Conservation (phyloP, 2,888 invertebrate genomes). For the Trilocha varians region DNA sequence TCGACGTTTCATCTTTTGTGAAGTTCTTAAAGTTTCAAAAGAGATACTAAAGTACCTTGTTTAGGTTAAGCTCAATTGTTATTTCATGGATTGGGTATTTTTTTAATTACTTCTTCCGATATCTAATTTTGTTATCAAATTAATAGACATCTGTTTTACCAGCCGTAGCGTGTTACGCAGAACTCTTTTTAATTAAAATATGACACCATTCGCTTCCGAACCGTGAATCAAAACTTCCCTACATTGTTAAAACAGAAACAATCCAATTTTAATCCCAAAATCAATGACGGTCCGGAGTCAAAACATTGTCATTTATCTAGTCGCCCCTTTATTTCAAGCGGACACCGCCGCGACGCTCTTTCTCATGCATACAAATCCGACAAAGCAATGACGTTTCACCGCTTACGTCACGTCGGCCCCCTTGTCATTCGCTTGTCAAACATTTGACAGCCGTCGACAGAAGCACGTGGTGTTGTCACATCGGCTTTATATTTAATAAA, state of each 20-base stretch:
- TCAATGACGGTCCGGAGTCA: not conserved
- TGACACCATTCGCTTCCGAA: no score
- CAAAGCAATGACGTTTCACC: conserved; percentile 31
- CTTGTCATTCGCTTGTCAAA: conserved; percentile 55
- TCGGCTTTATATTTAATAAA: conserved; percentile 45
- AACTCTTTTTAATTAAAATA: no score
- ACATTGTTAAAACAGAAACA: not conserved
- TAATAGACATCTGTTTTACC: no score
- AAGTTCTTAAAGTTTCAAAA: no score
- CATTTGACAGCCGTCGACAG: conserved; percentile 46
- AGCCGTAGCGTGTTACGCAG: no score
- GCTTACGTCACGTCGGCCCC: conserved; percentile 17
- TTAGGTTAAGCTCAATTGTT: no score
- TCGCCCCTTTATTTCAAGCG: conserved; percentile 1
- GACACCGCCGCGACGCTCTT: conserved; percentile 18
- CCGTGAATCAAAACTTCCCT: not conserved
- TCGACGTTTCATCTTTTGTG: no score
- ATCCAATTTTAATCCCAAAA: not conserved
- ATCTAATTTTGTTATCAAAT: no score
- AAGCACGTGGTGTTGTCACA: conserved; percentile 55
- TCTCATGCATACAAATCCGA: conserved; percentile 37
- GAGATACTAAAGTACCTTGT: no score
- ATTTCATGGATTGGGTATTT: no score
- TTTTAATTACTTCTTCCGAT: no score
- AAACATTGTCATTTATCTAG: not conserved